Evolutionary conservation across 2,797 vertebrate genomes (phyloP).

Genomic region (Sebastolobus altivelis): DNA sequence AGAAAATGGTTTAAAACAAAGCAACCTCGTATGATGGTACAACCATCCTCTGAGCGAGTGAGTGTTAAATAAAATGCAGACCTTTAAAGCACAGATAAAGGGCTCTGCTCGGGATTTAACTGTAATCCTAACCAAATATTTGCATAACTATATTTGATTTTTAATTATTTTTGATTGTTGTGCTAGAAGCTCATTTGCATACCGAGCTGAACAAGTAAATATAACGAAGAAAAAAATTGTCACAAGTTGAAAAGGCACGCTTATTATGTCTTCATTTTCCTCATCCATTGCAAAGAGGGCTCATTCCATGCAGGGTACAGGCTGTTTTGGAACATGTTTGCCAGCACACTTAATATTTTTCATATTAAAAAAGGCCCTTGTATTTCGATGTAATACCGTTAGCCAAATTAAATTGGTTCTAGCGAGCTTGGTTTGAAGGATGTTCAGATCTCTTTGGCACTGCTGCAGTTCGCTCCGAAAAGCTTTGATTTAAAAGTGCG

Average conservation of each 20-base stretch:
- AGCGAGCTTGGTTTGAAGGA: conserved; percentile 20
- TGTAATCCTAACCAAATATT: conserved; percentile 54
- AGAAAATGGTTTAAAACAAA: conserved; percentile 38
- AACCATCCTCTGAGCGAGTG: conserved; percentile 1
- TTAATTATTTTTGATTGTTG: conserved; percentile 53
- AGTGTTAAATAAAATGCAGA: conserved; percentile 31
- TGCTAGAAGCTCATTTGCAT: conserved; percentile 43
- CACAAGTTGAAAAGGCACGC: conserved; percentile 35
- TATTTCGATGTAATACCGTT: conserved; percentile 30
- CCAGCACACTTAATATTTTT: conserved; percentile 36
- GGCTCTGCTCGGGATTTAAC: conserved; percentile 45
- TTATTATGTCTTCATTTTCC: conserved; percentile 44
- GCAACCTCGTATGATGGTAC: conserved; percentile 4
- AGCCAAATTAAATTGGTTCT: conserved; percentile 44
- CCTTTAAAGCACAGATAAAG: conserved; percentile 36
- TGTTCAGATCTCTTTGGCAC: conserved; percentile 33
- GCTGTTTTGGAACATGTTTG: conserved; percentile 31
- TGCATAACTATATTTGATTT: conserved; percentile 53
- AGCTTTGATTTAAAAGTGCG: conserved; percentile 28
- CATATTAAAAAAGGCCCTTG: conserved; percentile 34
- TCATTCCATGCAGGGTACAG: conserved; percentile 18
- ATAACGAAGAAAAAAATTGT: conserved; percentile 37
- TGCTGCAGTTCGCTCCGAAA: background rate
- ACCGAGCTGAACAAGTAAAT: conserved; percentile 40
- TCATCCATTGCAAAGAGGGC: conserved; percentile 14